Base-by-base conservation (phyloP, 2,113 vertebrate species). In the Neodontobutis hainanensis region DNA sequence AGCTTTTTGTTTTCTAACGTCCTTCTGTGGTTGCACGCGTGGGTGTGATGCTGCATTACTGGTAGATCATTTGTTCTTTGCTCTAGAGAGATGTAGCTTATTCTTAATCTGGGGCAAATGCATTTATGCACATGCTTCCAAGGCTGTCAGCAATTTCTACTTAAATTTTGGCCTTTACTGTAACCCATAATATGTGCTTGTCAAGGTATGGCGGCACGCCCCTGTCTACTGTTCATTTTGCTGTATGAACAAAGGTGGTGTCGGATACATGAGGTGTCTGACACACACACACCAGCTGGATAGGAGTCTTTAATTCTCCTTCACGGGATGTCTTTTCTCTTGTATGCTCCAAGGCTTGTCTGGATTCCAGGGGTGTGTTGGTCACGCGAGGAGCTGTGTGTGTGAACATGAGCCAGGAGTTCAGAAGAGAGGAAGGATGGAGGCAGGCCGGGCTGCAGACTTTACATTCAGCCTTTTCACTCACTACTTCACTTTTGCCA, bases 241-340 rank as follows among this genome's bases (percentile, higher is more conserved):
- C 70, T 72, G 19, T 27, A 57, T 70, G 62, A 78, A 67, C 80
- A 74, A 59, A 81, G 81, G 78, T 88, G 86, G 60, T 79, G 75
- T 73, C 67, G 82, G 83, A 89, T 71, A 76, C 79, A 88, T 76
- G 73, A 77, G 72, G 85, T 78, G 74, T 56, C 43, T 82, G 76
- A 69, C 64, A 71, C 65, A 71, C 67, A 52, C 59, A 68, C 61
- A 48, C 58, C 78, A 42, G 46, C 50, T 65, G 50, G 65, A 65
- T 61, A 75, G 38, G 55, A 75, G 19, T 35, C 62, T 68, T 73
- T 70, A 72, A 73, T 68, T 65, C 74, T 45, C 38, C 47, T 55
- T 56, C 62, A 70, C 66, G 71, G 34, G 56, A 48, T 66, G 62
- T 68, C 58, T 53, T 65, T 65, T 76, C 42, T 44, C 19, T 11